phyloP scores from a whole-genome alignment of 2,888 invertebrate species.

The Torymus auratus region DNA sequence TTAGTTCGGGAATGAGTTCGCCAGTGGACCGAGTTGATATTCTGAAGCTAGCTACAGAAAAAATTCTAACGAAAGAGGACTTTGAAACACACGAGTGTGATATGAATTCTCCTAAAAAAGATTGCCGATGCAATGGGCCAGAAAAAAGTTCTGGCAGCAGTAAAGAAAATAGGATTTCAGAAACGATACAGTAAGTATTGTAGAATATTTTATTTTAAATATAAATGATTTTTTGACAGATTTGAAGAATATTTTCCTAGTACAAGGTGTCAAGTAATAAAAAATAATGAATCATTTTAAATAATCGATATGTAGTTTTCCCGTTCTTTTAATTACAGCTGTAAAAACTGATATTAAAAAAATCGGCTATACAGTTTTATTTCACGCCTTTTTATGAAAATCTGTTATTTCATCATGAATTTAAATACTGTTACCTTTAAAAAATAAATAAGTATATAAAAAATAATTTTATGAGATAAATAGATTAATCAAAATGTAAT shows the following conservation, averaged over 20 bases:
- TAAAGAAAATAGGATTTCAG: constrained; percentile 31
- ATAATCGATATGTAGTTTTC: too few species aligned
- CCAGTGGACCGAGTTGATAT: constrained; percentile 51
- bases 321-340: too few species aligned
- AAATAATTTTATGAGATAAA: too few species aligned
- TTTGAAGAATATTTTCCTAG: neutral
- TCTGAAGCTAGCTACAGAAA: constrained; percentile 42
- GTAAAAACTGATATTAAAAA: too few species aligned
- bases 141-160: neutral
- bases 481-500: too few species aligned
- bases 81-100: constrained; percentile 24
- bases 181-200: constrained; percentile 46
- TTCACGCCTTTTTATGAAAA: too few species aligned
- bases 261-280: too few species aligned
- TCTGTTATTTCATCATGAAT: too few species aligned
- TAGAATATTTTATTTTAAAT: neutral
- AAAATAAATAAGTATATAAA: too few species aligned
- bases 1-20: constrained; percentile 49
- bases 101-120: neutral
- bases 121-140: neutral
- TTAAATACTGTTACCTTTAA: too few species aligned
- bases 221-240: neutral
- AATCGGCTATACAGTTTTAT: too few species aligned
- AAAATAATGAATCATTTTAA: too few species aligned
- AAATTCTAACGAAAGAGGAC: constrained; percentile 39